Conservation (phyloP, 2,797 vertebrate genomes). For the Parambassis ranga region DNA sequence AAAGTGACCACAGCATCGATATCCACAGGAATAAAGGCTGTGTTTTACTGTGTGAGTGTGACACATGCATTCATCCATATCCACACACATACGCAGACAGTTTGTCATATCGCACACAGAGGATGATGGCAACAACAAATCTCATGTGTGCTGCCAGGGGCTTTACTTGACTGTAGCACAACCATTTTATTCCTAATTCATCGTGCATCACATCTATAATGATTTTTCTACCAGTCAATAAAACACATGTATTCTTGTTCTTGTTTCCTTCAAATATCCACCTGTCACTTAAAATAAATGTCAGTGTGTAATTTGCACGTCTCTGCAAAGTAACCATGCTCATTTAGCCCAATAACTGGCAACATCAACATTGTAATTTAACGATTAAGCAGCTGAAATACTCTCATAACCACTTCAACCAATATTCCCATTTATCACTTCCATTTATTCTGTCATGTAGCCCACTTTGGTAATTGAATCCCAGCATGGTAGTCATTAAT, state of each 20-base stretch:
- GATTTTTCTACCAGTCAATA: neutral
- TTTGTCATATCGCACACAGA: too few relatives aligned
- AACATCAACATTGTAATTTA: neutral
- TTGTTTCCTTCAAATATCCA: too few relatives aligned
- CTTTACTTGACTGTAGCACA: too few relatives aligned
- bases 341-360: neutral
- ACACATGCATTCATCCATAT: neutral
- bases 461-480: constrained; percentile 30
- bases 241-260: too few relatives aligned
- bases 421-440: neutral
- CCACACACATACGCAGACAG: neutral
- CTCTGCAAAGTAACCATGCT: neutral
- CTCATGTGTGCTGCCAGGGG: too few relatives aligned
- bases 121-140: too few relatives aligned
- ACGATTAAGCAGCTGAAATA: neutral
- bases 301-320: neutral
- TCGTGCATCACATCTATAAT: neutral
- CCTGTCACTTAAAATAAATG: neutral
- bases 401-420: neutral
- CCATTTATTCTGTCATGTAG: constrained; percentile 1
- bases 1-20: neutral
- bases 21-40: neutral
- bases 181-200: too few relatives aligned
- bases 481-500: constrained; percentile 18
- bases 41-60: neutral